These are phyloP conservation scores for Athalia circularis DNA, from an alignment of 2,888 invertebrate genomes.

Conservation along the genomic window DNA sequence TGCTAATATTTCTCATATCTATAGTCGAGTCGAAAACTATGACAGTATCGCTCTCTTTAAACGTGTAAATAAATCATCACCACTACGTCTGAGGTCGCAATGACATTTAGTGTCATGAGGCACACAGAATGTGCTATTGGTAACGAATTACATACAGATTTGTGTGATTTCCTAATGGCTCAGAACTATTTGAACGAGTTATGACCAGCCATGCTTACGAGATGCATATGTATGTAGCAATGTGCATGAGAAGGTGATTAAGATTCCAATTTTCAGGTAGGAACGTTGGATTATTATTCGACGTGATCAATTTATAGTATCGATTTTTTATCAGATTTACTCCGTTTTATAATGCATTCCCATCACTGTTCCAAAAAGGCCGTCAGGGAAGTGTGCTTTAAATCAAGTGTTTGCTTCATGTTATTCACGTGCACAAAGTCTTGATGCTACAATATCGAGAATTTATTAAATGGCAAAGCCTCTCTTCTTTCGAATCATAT, in stretches of 20 bases:
- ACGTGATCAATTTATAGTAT: too few species aligned
- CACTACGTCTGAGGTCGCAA: not conserved
- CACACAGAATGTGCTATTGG: too few species aligned
- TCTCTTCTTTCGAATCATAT: too few species aligned
- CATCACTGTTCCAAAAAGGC: too few species aligned
- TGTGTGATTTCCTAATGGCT: not conserved
- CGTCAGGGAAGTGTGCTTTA: too few species aligned
- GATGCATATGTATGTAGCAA: not conserved
- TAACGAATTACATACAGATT: not conserved
- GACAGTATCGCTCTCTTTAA: not conserved
- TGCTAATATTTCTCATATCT: not conserved
- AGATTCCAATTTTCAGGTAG: not conserved
- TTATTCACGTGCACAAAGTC: too few species aligned
- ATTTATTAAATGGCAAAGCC: too few species aligned
- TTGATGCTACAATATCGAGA: too few species aligned
- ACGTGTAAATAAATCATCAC: conserved; percentile 8
- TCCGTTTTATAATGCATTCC: too few species aligned
- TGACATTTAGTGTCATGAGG: too few species aligned
- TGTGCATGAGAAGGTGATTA: not conserved
- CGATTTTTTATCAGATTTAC: too few species aligned
- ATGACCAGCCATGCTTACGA: not conserved
- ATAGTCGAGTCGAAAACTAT: conserved; percentile 3
- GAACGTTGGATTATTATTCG: conserved; percentile 9
- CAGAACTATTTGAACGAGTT: not conserved
- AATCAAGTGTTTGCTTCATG: too few species aligned